Evolutionary conservation across 2,888 invertebrate genomes (phyloP).

Genomic region (Phalera bucephala): DNA sequence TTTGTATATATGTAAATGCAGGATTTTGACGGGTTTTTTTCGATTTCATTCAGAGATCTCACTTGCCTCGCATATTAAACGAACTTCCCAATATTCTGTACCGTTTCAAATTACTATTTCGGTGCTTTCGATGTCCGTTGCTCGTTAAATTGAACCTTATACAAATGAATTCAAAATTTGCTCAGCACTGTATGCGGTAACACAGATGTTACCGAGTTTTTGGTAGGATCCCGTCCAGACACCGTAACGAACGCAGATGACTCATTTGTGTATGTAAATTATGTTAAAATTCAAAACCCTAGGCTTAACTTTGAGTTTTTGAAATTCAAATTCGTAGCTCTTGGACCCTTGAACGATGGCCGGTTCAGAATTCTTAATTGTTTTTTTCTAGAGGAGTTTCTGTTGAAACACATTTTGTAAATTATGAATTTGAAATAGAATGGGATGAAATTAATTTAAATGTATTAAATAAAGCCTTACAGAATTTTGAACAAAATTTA

Average conservation of each 20-base stretch:
- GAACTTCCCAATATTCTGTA: conserved; percentile 26
- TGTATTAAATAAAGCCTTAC: no score
- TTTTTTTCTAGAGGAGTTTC: conserved; percentile 24
- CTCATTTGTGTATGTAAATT: conserved; percentile 62
- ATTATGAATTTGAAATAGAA: conserved; percentile 13
- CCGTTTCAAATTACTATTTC: conserved; percentile 20
- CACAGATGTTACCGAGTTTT: conserved; percentile 14
- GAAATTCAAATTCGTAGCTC: conserved; percentile 49
- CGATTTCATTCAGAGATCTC: conserved; percentile 50
- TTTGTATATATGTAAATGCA: conserved; percentile 42
- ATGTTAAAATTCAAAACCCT: conserved; percentile 50
- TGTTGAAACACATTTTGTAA: conserved; percentile 17
- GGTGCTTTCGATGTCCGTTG: conserved; percentile 17
- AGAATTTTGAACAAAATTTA: no score
- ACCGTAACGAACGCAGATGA: conserved; percentile 55
- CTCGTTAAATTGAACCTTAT: conserved; percentile 10
- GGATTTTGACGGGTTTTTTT: conserved; percentile 43
- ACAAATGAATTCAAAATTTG: conserved; percentile 2
- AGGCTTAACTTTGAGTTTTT: conserved; percentile 45
- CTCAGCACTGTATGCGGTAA: conserved; percentile 9
- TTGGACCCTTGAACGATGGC: conserved; percentile 35
- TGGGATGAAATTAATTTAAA: conserved; percentile 3
- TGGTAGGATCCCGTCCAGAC: conserved; percentile 20
- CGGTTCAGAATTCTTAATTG: conserved; percentile 42
- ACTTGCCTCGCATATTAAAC: conserved; percentile 44